Conservation (phyloP, 2,797 vertebrate species). For the Acestrorhynchus altus region DNA sequence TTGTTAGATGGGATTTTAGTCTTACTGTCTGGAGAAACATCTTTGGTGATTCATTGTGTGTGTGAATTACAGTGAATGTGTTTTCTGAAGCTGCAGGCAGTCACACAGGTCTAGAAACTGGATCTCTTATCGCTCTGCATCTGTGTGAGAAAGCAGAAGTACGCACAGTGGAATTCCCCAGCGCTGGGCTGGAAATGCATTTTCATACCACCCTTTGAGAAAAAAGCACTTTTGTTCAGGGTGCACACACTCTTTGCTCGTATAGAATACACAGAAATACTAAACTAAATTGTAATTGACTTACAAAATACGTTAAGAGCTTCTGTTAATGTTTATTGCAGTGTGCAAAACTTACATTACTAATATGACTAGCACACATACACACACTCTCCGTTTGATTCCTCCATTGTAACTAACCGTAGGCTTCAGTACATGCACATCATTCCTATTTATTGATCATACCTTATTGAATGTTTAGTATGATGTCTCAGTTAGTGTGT, state of each 20-base stretch:
- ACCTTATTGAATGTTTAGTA: not conserved
- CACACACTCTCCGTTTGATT: constrained; percentile 7
- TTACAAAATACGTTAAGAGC: not conserved
- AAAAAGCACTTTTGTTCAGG: constrained; percentile 41
- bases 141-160: constrained; percentile 82
- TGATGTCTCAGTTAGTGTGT: not conserved
- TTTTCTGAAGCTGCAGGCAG: constrained; percentile 2
- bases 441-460: not conserved
- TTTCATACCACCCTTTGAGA: constrained; percentile 57
- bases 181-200: constrained; percentile 71
- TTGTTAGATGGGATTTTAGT: not conserved
- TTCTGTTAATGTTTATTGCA: not conserved
- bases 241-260: not conserved
- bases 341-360: not conserved
- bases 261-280: too few relatives aligned
- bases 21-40: not conserved
- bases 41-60: constrained; percentile 34
- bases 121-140: constrained; percentile 57
- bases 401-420: constrained; percentile 27
- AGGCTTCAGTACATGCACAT: not conserved
- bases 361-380: too few relatives aligned
- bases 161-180: constrained; percentile 81
- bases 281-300: too few relatives aligned
- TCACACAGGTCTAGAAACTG: constrained; percentile 48
- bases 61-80: constrained; percentile 24